These are phyloP conservation scores for Nothobranchius furzeri DNA, from an alignment of 2,113 vertebrate genomes.

Conservation along the genomic window DNA sequence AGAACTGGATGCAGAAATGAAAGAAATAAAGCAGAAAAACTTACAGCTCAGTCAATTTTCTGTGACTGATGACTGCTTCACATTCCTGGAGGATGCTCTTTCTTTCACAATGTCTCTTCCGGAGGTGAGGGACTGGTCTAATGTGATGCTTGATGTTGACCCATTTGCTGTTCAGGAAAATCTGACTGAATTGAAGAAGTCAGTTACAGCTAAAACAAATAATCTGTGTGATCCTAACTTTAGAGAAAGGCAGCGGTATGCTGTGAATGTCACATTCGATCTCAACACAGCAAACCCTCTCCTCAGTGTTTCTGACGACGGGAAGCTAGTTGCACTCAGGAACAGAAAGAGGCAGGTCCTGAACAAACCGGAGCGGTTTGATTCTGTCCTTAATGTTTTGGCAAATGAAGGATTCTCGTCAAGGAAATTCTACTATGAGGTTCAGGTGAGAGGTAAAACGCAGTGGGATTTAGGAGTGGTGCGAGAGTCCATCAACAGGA, in stretches of 20 bases:
- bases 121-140: slow-evolving; percentile 41
- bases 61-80: slow-evolving; percentile 12
- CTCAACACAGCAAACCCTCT: slow-evolving; percentile 47
- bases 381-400: slow-evolving; percentile 36
- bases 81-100: slow-evolving; percentile 26
- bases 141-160: slow-evolving; percentile 2
- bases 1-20: slow-evolving; percentile 50
- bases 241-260: slow-evolving; percentile 34
- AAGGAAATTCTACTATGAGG: slow-evolving; percentile 58
- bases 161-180: slow-evolving; percentile 2
- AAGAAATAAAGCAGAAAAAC: slow-evolving; percentile 33
- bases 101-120: background rate
- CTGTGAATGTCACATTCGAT: slow-evolving; percentile 55
- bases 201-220: slow-evolving; percentile 30
- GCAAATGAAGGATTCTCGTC: slow-evolving; percentile 50
- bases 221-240: slow-evolving; percentile 54
- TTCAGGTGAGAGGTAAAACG: slow-evolving; percentile 53
- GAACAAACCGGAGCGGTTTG: slow-evolving; percentile 38
- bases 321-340: slow-evolving; percentile 38
- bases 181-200: slow-evolving; percentile 25
- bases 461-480: slow-evolving; percentile 57
- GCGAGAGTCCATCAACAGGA: slow-evolving; percentile 52
- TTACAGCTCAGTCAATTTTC: slow-evolving; percentile 22
- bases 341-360: background rate
- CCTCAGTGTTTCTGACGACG: slow-evolving; percentile 49